A percentile compares a stretch with the other conserved stretches of the same genome.
These are phyloP conservation scores for Mola mola DNA, from an alignment of 2,113 vertebrate species.

Conservation along the genomic window DNA sequence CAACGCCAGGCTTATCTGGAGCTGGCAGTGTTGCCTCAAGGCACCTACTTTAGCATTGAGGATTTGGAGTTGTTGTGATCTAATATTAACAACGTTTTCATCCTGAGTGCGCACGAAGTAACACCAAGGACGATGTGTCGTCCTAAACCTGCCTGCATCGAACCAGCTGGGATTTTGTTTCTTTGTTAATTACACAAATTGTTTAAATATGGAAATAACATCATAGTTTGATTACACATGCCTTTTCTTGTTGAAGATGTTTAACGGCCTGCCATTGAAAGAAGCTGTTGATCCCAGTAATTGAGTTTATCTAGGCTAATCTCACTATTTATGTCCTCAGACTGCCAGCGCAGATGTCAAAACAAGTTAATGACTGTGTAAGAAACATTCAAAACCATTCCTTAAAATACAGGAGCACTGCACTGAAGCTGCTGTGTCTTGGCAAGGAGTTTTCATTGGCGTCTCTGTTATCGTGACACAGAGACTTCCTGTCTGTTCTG, in stretches of 20 bases:
- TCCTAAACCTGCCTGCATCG: neutral
- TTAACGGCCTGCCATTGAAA: no score
- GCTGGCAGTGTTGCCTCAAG: slow-evolving; percentile 9
- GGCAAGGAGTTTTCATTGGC: neutral
- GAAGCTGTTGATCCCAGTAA: slow-evolving; percentile 18
- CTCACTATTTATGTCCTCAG: slow-evolving; percentile 8
- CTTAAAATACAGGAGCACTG: no score
- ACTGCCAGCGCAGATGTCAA: slow-evolving; percentile 3
- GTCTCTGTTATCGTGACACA: slow-evolving; percentile 12
- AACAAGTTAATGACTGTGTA: neutral
- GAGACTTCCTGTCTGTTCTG: slow-evolving; percentile 9
- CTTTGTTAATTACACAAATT: no score
- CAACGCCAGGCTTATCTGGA: neutral
- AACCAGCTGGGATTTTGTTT: no score
- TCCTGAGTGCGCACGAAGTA: neutral
- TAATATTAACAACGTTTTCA: slow-evolving; percentile 16
- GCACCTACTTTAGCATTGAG: slow-evolving; percentile 3
- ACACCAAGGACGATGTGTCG: neutral
- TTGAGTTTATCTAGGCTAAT: slow-evolving; percentile 35
- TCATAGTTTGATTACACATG: slow-evolving; percentile 13
- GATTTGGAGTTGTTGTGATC: slow-evolving; percentile 3
- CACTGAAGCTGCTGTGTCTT: slow-evolving; percentile 3
- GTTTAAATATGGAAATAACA: slow-evolving; percentile 16
- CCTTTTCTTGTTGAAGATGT: no score
- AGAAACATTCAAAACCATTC: no score